Base-by-base conservation (phyloP, 2,113 vertebrate species). In the Cyphomyrus discorhynchus region DNA sequence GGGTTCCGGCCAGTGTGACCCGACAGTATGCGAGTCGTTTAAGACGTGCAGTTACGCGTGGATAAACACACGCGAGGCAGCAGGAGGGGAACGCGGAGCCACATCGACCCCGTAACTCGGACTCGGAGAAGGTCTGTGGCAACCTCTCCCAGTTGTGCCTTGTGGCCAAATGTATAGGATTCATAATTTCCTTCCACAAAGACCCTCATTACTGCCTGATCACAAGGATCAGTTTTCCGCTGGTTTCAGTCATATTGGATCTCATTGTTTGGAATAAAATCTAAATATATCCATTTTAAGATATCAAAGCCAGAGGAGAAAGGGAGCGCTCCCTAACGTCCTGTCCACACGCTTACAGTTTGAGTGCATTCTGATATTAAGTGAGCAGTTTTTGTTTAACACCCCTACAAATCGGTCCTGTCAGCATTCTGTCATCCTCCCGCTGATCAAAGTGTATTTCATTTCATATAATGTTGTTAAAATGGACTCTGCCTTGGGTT, bases 301-400 rank as follows among this genome's bases (percentile, higher is more conserved):
- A 39, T 42, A 42, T 80, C 74, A 42, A 42, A 80, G 35, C 74
- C 35, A 6, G 24, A 49, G 83, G 86, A 9, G 5, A 50, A 35
- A 31, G 27, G 49, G 49, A 17, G 1, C 13, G 0, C 7, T 87
- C 15, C 24, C 17, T 39, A 42, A 52, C 27, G 10, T 39, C 80
- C 82, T 85, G 50, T n/a, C n/a, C 9, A 8, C 17, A 21, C 19
- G 21, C 88, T 27, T 83, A 53, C 42, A 58, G 56, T 74, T 11
- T 27, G 86, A 86, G 77, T 47, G 53, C 80, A 66, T 90, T 91
- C n/a, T 70, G 92, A 94, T 91, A 93, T 90, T 46, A 89, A 42
- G 82, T 89, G 77, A 45, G 56, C 13, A 15, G 74, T 31, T 89
- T 80, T 31, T 49, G 3, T 77, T 83, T 56, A 89, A 47, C 88